These are phyloP conservation scores for Ectemnius continuus DNA, from an alignment of 2,888 invertebrate species.

Conservation along the genomic window DNA sequence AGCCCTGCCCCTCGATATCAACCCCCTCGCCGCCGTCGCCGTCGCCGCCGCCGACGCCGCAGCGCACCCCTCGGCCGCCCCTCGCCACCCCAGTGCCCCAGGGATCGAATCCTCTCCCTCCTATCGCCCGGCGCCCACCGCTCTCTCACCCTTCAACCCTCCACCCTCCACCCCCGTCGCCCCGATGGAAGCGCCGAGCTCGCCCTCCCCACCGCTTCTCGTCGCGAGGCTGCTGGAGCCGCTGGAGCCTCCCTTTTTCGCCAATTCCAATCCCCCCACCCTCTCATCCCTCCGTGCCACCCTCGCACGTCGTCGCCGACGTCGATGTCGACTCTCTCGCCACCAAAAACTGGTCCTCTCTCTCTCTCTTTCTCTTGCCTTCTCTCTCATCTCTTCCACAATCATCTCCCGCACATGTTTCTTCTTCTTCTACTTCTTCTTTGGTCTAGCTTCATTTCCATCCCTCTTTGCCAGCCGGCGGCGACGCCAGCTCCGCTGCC, in stretches of 20 bases:
- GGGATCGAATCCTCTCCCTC: slow-evolving; percentile 61
- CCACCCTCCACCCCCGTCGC: slow-evolving; percentile 41
- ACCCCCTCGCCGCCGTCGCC: slow-evolving; percentile 49
- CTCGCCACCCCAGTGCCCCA: slow-evolving; percentile 57
- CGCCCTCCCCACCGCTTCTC: not conserved
- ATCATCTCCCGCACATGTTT: slow-evolving; percentile 55
- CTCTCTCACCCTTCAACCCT: slow-evolving; percentile 22
- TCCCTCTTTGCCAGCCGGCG: slow-evolving; percentile 9
- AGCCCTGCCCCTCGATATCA: slow-evolving; percentile 76
- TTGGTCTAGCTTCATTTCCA: slow-evolving; percentile 63
- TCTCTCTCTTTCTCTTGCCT: slow-evolving; percentile 20
- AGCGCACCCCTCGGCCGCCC: slow-evolving; percentile 19
- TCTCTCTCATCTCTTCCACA: slow-evolving; percentile 53
- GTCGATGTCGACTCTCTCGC: not conserved
- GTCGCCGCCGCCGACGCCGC: too few species aligned
- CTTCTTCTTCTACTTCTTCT: slow-evolving; percentile 55
- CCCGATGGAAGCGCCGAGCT: not conserved
- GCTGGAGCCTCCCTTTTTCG: too few species aligned
- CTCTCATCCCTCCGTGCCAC: too few species aligned
- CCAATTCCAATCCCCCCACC: too few species aligned
- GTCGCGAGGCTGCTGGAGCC: too few species aligned
- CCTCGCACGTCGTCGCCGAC: not conserved
- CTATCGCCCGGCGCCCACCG: slow-evolving; percentile 45
- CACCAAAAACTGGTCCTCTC: slow-evolving; percentile 43
- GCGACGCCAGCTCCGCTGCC: slow-evolving; percentile 35